Conservation (phyloP, 30 jellyfish, hydroid and myxozoan species). For the Hydra vulgaris region DNA sequence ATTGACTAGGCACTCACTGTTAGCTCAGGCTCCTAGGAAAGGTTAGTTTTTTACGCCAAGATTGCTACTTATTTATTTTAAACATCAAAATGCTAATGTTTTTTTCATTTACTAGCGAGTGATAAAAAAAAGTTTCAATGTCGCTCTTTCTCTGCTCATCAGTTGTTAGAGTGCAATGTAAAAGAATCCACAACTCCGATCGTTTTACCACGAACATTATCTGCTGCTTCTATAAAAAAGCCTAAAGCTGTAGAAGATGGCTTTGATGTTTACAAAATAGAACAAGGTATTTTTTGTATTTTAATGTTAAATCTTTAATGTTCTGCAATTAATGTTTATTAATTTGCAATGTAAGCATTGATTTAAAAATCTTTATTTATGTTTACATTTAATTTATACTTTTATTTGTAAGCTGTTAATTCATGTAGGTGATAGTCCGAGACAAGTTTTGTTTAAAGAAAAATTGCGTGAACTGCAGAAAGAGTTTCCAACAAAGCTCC, state of each 20-base stretch:
- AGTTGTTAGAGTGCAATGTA: not conserved
- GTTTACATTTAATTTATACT: not conserved
- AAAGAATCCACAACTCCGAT: not conserved
- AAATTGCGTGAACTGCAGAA: slow-evolving; percentile 41
- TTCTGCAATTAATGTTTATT: no score
- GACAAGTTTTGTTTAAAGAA: slow-evolving; percentile 48
- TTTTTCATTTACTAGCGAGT: not conserved
- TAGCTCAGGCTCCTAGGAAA: slow-evolving; percentile 22
- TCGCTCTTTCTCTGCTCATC: slow-evolving; percentile 29
- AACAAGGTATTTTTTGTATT: not conserved
- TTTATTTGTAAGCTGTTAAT: not conserved
- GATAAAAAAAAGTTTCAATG: slow-evolving; percentile 15
- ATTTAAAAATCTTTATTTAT: no score
- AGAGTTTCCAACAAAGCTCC: slow-evolving; percentile 60
- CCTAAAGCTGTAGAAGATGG: not conserved
- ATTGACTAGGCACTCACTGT: slow-evolving; percentile 24
- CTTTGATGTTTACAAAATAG: slow-evolving; percentile 12
- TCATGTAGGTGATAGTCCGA: slow-evolving; percentile 38
- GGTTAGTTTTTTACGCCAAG: not conserved
- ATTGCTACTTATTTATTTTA: not conserved
- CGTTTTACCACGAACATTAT: slow-evolving; percentile 13
- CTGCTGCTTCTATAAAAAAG: slow-evolving; percentile 13
- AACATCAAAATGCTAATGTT: not conserved
- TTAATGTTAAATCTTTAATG: no score
- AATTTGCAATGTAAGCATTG: no score